Conservation (phyloP, 2,888 invertebrate species). For the Peribatodes rhomboidaria region DNA sequence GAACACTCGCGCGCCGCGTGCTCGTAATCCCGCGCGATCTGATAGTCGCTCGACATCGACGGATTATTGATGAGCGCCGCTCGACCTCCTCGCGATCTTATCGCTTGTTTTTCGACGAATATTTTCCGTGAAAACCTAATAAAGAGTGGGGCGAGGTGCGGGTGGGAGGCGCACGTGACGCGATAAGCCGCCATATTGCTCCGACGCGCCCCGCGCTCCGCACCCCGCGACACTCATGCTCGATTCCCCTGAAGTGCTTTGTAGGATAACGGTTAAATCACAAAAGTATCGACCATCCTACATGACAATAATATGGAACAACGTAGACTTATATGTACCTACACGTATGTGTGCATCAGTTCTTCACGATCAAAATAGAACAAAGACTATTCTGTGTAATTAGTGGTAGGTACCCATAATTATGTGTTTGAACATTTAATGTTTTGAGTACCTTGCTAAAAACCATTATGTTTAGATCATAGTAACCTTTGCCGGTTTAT, state of each 20-base stretch:
- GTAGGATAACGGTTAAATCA: constrained; percentile 45
- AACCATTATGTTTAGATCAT: no score
- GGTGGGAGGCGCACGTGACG: constrained; percentile 65
- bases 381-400: background rate
- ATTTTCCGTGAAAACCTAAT: constrained; percentile 82
- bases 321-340: constrained; percentile 7
- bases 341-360: background rate
- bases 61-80: constrained; percentile 80
- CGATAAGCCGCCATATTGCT: constrained; percentile 81
- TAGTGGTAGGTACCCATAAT: background rate
- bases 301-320: background rate
- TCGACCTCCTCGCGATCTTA: constrained; percentile 80
- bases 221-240: constrained; percentile 39
- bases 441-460: no score
- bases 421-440: background rate
- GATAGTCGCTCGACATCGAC: constrained; percentile 61
- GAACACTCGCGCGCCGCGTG: constrained; percentile 22
- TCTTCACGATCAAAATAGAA: background rate
- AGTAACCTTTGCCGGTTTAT: no score
- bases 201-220: constrained; percentile 54
- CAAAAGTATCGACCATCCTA: constrained; percentile 12
- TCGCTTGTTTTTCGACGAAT: constrained; percentile 80
- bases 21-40: constrained; percentile 37
- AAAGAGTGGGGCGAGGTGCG: constrained; percentile 54
- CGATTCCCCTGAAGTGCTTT: constrained; percentile 53